These are phyloP conservation scores for Arvicola amphibius DNA, from an alignment of 2,797 vertebrate species.

Conservation along the genomic window DNA sequence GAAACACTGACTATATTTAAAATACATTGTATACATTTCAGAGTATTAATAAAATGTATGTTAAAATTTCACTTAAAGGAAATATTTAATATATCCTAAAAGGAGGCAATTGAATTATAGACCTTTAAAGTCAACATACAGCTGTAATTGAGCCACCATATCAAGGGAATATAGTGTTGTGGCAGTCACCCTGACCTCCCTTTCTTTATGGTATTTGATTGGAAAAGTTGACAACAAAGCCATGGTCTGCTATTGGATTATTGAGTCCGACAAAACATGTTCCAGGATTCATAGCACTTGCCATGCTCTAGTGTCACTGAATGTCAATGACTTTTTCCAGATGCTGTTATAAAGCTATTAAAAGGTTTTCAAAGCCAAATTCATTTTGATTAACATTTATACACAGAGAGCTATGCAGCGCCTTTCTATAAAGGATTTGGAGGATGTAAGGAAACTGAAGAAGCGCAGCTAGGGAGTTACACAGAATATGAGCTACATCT, in stretches of 20 bases:
- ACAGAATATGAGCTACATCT: neutral
- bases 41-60: neutral
- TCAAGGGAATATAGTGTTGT: neutral
- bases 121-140: neutral
- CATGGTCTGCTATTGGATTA: neutral
- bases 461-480: neutral
- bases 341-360: conserved; percentile 26
- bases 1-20: neutral
- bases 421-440: neutral
- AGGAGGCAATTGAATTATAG: neutral
- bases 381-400: conserved; percentile 1
- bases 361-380: conserved; percentile 28
- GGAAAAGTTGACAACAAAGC: conserved; percentile 24
- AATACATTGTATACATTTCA: neutral
- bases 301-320: neutral
- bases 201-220: conserved; percentile 37
- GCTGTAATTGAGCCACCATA: neutral
- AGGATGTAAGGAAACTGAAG: neutral
- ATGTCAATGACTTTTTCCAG: neutral
- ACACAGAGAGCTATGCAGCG: neutral
- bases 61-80: neutral
- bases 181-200: neutral
- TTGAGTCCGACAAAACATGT: neutral
- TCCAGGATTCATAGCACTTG: conserved; percentile 23
- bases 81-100: neutral